phyloP scores from a whole-genome alignment of 1,140 invertebrate genomes.

The Pristionchus pacificus region DNA sequence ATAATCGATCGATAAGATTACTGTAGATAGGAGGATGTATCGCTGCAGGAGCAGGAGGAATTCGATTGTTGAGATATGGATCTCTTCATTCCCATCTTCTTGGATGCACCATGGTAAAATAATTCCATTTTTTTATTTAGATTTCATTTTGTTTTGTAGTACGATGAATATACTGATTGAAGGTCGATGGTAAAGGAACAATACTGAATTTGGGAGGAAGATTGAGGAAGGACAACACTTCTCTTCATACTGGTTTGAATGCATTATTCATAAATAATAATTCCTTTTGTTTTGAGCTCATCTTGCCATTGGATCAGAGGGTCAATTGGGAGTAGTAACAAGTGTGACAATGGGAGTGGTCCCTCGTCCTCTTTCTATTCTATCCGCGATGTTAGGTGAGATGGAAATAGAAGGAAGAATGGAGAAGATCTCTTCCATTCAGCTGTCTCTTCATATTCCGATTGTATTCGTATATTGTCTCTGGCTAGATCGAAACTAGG shows the following conservation, averaged over 20 bases:
- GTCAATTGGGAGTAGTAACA: slow-evolving; percentile 88
- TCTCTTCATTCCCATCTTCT: slow-evolving; percentile 85
- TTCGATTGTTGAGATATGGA: slow-evolving; percentile 87
- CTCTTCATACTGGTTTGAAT: slow-evolving; percentile 69
- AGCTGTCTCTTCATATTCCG: slow-evolving; percentile 32
- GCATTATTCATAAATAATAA: not conserved
- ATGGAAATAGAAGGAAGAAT: not conserved
- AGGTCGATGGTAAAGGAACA: slow-evolving; percentile 76
- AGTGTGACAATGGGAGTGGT: slow-evolving; percentile 26
- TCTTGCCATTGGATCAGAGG: slow-evolving; percentile 93
- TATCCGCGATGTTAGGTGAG: slow-evolving; percentile 80
- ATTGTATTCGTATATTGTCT: slow-evolving; percentile 22
- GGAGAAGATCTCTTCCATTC: not conserved
- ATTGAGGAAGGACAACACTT: slow-evolving; percentile 93
- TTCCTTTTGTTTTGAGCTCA: slow-evolving; percentile 74
- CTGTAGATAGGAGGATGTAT: slow-evolving; percentile 83
- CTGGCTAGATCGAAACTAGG: slow-evolving; percentile 22
- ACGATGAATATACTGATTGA: slow-evolving; percentile 11
- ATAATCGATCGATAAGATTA: not conserved
- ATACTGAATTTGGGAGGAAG: slow-evolving; percentile 78
- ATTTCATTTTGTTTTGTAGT: not conserved
- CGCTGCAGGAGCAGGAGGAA: slow-evolving; percentile 90
- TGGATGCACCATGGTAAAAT: slow-evolving; percentile 79
- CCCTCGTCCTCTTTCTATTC: slow-evolving; percentile 71
- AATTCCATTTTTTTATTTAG: slow-evolving; percentile 11